Conservation (phyloP, 1,140 invertebrate species). For the Zaprionus nigranus region DNA sequence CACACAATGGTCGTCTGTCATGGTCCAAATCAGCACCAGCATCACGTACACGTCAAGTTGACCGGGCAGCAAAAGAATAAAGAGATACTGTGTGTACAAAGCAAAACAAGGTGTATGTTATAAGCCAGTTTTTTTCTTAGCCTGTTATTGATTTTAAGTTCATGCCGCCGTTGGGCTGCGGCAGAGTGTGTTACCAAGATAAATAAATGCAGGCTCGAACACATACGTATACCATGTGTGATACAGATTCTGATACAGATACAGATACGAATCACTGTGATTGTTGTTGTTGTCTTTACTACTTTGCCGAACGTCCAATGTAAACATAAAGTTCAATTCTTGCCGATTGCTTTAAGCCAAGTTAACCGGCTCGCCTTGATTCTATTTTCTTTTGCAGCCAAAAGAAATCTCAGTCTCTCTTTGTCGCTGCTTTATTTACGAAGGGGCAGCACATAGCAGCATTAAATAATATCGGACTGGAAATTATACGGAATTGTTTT, state of each 20-base stretch:
- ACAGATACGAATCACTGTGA: constrained; percentile 45
- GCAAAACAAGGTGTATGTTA: constrained; percentile 28
- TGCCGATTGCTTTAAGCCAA: constrained; percentile 14
- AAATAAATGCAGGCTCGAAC: constrained; percentile 51
- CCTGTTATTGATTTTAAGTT: constrained; percentile 68
- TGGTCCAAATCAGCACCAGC: constrained; percentile 46
- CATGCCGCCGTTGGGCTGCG: constrained; percentile 10
- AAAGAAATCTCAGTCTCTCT: background rate
- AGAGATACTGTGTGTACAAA: constrained; percentile 11
- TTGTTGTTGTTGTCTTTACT: constrained; percentile 22
- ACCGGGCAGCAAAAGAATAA: constrained; percentile 20
- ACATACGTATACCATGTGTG: constrained; percentile 28
- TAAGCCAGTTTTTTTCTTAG: constrained; percentile 60
- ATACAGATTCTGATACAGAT: constrained; percentile 45
- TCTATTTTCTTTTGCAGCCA: constrained; percentile 15
- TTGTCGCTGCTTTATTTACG: constrained; percentile 34
- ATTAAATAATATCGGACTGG: constrained; percentile 38
- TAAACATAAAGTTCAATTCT: constrained; percentile 52
- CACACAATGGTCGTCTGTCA: constrained; percentile 31
- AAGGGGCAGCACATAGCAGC: constrained; percentile 23
- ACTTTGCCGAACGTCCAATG: constrained; percentile 19
- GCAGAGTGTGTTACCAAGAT: constrained; percentile 54
- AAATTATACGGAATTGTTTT: constrained; percentile 42
- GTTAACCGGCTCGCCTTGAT: constrained; percentile 22
- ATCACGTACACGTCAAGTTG: constrained; percentile 72